These are phyloP conservation scores for Coelogynopora nodosa DNA, from an alignment of 2,888 invertebrate species.

Conservation along the genomic window DNA sequence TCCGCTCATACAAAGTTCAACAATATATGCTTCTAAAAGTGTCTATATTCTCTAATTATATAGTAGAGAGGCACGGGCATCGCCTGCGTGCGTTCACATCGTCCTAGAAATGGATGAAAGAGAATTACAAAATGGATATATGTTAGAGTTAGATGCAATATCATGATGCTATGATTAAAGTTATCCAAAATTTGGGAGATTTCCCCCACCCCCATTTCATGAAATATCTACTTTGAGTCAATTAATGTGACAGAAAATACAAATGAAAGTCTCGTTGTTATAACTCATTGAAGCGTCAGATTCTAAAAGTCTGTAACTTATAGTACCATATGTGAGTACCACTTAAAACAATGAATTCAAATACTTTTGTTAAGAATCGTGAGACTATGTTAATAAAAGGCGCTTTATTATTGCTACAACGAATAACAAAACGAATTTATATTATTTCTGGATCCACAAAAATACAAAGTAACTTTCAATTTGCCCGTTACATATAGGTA, in stretches of 20 bases:
- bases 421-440: too few species aligned
- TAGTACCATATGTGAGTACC: too few species aligned
- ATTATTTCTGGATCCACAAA: too few species aligned
- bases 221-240: neutral
- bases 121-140: neutral
- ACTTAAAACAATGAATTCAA: too few species aligned
- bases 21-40: neutral
- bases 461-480: too few species aligned
- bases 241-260: neutral
- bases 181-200: conserved; percentile 16
- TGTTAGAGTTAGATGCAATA: neutral
- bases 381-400: too few species aligned
- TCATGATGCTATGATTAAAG: neutral
- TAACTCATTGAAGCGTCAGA: too few species aligned
- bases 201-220: neutral
- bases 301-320: too few species aligned
- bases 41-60: neutral
- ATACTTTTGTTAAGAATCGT: too few species aligned
- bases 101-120: neutral
- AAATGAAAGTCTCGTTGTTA: too few species aligned
- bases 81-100: neutral
- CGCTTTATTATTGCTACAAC: too few species aligned
- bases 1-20: neutral
- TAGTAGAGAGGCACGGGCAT: neutral
- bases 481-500: too few species aligned